Percentiles rank a stretch among this genome's conserved stretches.
Conservation (phyloP, 1,140 invertebrate genomes). For the Anadara kagoshimensis region DNA sequence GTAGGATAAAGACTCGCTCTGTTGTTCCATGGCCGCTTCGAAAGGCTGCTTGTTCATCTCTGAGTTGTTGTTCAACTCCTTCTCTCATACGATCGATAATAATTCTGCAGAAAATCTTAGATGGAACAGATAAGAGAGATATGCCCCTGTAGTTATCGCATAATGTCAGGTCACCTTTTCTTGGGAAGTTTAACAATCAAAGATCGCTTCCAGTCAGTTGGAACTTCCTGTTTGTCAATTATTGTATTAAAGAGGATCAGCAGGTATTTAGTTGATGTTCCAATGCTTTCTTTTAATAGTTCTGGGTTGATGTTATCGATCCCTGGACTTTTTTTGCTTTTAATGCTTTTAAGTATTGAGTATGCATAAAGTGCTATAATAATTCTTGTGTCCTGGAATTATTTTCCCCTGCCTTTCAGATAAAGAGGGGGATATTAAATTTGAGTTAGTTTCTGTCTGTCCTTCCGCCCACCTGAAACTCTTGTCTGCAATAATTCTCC, state of each 20-base stretch:
- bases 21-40: background rate
- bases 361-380: too few relatives aligned
- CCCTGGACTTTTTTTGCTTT: background rate
- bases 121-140: constrained; percentile 9
- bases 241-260: background rate
- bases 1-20: background rate
- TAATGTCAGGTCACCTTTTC: too few relatives aligned
- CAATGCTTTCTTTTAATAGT: background rate
- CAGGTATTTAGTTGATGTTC: constrained; percentile 2
- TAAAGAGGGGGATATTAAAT: too few relatives aligned
- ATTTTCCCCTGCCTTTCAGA: too few relatives aligned
- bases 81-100: background rate
- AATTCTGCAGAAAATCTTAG: background rate
- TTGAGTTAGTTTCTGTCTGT: too few relatives aligned
- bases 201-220: background rate
- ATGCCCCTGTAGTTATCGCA: too few relatives aligned
- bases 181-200: constrained; percentile 3
- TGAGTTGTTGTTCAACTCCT: background rate
- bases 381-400: too few relatives aligned
- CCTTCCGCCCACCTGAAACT: too few relatives aligned
- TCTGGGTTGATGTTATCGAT: background rate
- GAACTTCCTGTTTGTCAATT: background rate
- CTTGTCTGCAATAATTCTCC: background rate
- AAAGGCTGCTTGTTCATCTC: constrained; percentile 4
- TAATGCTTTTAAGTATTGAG: too few relatives aligned